phyloP scores from a whole-genome alignment of 1,140 invertebrate species.

The Anagrus nilaparvatae region DNA sequence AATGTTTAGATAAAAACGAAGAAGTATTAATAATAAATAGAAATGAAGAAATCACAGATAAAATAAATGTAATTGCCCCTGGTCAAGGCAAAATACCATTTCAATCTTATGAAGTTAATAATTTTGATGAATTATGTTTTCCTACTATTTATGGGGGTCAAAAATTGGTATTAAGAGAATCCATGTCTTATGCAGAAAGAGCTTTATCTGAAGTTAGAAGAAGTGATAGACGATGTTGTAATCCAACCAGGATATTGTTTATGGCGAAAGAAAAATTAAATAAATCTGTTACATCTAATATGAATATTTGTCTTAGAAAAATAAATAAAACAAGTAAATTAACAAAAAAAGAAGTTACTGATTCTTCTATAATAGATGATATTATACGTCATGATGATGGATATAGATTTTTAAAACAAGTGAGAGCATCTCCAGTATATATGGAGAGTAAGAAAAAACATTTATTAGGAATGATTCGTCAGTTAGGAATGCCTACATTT shows the following conservation, averaged over 20 bases:
- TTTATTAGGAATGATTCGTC: background rate
- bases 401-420: slow-evolving; percentile 1
- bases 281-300: background rate
- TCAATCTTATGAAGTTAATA: background rate
- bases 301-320: slow-evolving; percentile 4
- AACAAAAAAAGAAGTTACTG: background rate
- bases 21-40: slow-evolving; percentile 8
- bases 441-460: slow-evolving; percentile 6
- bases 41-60: slow-evolving; percentile 1
- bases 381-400: background rate
- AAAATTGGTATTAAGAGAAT: too few relatives aligned
- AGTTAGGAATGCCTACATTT: slow-evolving; percentile 1
- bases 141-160: slow-evolving; percentile 9
- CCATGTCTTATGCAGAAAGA: too few relatives aligned
- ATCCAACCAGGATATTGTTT: background rate
- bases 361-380: background rate
- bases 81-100: slow-evolving; percentile 3
- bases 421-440: background rate
- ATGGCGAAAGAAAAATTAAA: slow-evolving; percentile 5
- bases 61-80: slow-evolving; percentile 3
- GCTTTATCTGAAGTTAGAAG: background rate
- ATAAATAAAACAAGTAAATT: background rate
- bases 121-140: slow-evolving; percentile 6
- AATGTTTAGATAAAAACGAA: background rate
- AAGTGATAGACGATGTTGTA: background rate